Base-by-base conservation (phyloP, 2,888 invertebrate species). In the Macropis europaea region DNA sequence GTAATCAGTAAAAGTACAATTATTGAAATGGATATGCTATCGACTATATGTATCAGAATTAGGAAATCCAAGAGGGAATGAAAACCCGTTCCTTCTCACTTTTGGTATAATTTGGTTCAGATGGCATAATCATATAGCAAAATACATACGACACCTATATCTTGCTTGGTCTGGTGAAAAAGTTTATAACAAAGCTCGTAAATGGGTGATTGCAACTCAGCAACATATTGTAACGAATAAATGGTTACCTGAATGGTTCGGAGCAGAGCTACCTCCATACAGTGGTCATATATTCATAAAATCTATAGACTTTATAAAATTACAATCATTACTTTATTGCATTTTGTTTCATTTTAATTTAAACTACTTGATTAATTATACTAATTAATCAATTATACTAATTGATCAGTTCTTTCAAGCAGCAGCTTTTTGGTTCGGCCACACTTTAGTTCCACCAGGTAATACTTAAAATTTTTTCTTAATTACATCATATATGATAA, bases 401-500 rank as follows among this genome's bases (percentile, higher is more conserved):
- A 92, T 93, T 38, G 92, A 92, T 61, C 92, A 93, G 73, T 92
- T 93, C 75, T 93, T 93, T 77, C 93, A 93, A 87, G 87, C 92
- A 5, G 92, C 93, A 4, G 93, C 93, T 2, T 93, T 93, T 90
- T 88, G 93, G 73, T 93, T 92, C 84, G 93, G 93, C 0, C 92
- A 93, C 78, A 93, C 93, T 2, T 84, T 93, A 32, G 92, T 93
- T 5, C 91, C 92, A 15, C 91, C 92, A 28, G 93, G 86, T 85
- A 78, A 24, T 50, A 28, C 15, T 54, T 30, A 13, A 47, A 45
- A n/a, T 47, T 28, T 15, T 9, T 40, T n/a, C 40, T 13, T 13
- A 47, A 36, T 45, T 28, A 48, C 19, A 13, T 34, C 6, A 15
- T 34, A 32, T 43, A 13, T 32, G 13, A 30, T 13, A 45, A 34